Evolutionary conservation across 2,113 vertebrate species (phyloP), one percentile per base, ranked within the genome.

Genomic region (Eulemur macaco): DNA sequence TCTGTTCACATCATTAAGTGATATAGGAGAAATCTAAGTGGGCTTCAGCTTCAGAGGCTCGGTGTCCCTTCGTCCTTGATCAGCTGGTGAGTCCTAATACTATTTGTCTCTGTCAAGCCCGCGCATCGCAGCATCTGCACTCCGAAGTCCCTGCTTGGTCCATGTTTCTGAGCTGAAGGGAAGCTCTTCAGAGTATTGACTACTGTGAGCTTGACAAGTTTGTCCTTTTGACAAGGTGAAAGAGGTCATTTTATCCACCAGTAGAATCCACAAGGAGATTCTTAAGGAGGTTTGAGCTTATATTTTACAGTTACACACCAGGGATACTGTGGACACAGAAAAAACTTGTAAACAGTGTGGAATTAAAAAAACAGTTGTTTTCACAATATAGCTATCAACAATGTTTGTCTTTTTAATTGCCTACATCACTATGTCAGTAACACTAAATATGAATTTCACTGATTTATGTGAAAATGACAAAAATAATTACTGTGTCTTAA

Each of bases 61-160:
- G 90, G 74, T 84, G 99, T 99, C 99, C 99, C 98, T 99, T 99
- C 98, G 99, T 99, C 99, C 99, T 99, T 99, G 99, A 98, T 99
- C 96, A 2, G 96, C 97, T 98, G 98, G 97, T 97, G 97, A 96
- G 98, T 98, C 97, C 98, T 97, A 71, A 96, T 96, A 98, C 98
- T 98, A 99, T 99, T 99, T 99, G 98, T 99, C 99, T 99, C 97
- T 99, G 99, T 99, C 99, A 99, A 97, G 98, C 76, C 93, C 63
- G 45, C 98, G 96, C 97, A 98, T 99, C 98, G 98, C 96, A 98
- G 98, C 97, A 98, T 96, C 98, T 97, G 98, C 96, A 97, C 98
- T 98, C 98, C 13, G 5, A 94, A 98, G 98, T 98, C 98, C 97
- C 98, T 87, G 95, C 98, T 95, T 99, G 98, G 94, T 96, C 98